Evolutionary conservation across 2,888 invertebrate genomes (phyloP), one percentile per base, ranked within the genome.

Genomic region (Melanchra persicariae): DNA sequence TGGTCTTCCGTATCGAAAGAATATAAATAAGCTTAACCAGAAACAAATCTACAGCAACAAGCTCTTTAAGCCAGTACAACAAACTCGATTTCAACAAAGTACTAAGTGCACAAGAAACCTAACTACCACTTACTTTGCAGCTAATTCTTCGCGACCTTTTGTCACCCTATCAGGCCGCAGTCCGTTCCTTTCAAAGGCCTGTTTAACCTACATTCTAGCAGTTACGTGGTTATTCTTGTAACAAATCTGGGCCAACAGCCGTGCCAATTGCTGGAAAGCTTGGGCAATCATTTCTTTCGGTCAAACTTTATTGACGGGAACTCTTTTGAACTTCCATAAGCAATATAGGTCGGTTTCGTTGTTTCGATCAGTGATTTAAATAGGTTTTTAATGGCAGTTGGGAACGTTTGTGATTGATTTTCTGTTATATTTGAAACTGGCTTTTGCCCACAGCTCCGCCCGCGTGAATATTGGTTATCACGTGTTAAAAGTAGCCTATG

Each of bases 201-300:
- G 54, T 65, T 57, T 78, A 78, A 85, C 84, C 84, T 68, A 85
- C 54, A 78, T 85, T 55, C 52, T 51, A 55, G 55, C 17, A 67
- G 78, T 76, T n/a, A 76, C 68, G 45, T 51, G 67, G 76, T 70
- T 84, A 84, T 84, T 84, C 77, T 81, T 26, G 74, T 81, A 83
- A 74, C 73, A 15, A 60, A 84, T 67, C 70, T 79, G 55, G 85
- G 85, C 47, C 79, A 73, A 55, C 52, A 69, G 52, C 70, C 58
- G 74, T 63, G 74, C 68, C 72, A 79, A 63, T 76, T 72, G 74
- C 81, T 76, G 73, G 66, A 84, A 70, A 74, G 72, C 70, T 85
- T 85, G 65, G 49, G 85, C 74, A 85, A 84, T 76, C 60, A 76
- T 74, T 80, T 79, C 82, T 74, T 82, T 73, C 65, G 55, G 68